These are phyloP conservation scores for Epizoanthus fatuus DNA, from an alignment of 92 coral and sea anemone genomes.

Conservation along the genomic window DNA sequence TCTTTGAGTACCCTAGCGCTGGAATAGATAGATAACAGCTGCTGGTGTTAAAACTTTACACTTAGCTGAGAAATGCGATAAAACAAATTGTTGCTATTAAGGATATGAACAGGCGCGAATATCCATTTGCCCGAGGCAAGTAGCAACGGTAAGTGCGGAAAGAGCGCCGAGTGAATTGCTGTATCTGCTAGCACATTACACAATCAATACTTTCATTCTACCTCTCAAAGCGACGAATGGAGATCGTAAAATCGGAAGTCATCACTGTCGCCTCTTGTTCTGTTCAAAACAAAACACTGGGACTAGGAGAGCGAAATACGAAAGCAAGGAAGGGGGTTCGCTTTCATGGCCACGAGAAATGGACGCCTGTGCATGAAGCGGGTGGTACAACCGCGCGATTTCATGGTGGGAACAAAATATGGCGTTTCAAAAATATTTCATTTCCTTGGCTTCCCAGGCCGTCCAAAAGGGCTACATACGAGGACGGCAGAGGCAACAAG, in stretches of 20 bases:
- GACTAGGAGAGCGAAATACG: background rate
- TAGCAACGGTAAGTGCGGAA: background rate
- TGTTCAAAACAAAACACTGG: constrained; percentile 9
- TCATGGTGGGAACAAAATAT: constrained; percentile 23
- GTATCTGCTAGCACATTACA: background rate
- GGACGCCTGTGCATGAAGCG: constrained; percentile 9
- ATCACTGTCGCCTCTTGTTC: constrained; percentile 71
- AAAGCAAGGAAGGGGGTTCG: constrained; percentile 17
- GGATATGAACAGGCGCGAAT: background rate
- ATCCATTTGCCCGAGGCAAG: constrained; percentile 5
- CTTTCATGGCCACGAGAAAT: constrained; percentile 41
- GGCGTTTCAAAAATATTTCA: constrained; percentile 81
- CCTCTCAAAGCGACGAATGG: constrained; percentile 23
- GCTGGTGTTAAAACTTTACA: constrained; percentile 13
- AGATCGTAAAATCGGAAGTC: constrained; percentile 67
- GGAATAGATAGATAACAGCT: constrained; percentile 36
- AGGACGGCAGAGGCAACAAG: constrained; percentile 6
- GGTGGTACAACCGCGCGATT: constrained; percentile 5
- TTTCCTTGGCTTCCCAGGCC: constrained; percentile 89
- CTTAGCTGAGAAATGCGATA: constrained; percentile 13
- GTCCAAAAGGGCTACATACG: constrained; percentile 50
- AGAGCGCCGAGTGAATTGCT: background rate
- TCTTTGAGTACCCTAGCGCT: background rate
- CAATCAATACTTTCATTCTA: background rate
- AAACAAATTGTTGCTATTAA: background rate